Evolutionary conservation across 2,888 invertebrate genomes (phyloP), one percentile per base, ranked within the genome.

Genomic region (Acanthosoma haemorrhoidale): DNA sequence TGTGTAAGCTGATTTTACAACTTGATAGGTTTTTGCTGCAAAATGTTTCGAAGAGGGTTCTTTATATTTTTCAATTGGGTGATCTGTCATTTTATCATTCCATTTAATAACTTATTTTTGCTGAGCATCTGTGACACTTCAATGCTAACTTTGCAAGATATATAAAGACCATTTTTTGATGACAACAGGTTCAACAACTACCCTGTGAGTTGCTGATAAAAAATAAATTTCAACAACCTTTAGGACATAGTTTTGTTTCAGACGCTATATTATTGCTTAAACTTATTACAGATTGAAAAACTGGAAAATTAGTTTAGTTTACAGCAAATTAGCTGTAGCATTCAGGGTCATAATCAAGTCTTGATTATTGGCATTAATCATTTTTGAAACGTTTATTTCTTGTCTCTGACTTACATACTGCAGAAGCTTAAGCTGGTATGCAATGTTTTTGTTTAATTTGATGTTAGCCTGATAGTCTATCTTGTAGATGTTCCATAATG

Each of bases 401-500:
- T 74, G 73, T 15, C 70, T 72, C 39, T 75, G 71, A 34, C 59
- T 58, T 15, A 72, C 66, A 16, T 73, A 70, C 57, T 73, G 71
- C 29, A 69, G 69, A 8, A 73, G 70, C 11, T 73, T 70, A 18
- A 72, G 59, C 51, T 74, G 74, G 41, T 71, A 74, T 13, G 75
- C 66, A 4, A 71, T 70, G 11, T 70, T 74, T 41, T 73, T 71
- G 31, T 73, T 74, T 18, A 32, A 18, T 21, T 74, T 72, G 31
- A 70, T 67, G 5, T 71, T 63, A n/a, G 74, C 74, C 57, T 74
- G 75, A 41, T 71, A 72, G 57, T 72, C 74, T 29, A 72, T 71
- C 36, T 72, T 70, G 39, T 73, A 73, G 57, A 70, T 72, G n/a
- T 73, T 71, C 73, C 74, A 74, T 4, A 73, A 72, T 5, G 69